Evolutionary conservation across 2,797 vertebrate genomes (phyloP).

Genomic region (Todus mexicanus): DNA sequence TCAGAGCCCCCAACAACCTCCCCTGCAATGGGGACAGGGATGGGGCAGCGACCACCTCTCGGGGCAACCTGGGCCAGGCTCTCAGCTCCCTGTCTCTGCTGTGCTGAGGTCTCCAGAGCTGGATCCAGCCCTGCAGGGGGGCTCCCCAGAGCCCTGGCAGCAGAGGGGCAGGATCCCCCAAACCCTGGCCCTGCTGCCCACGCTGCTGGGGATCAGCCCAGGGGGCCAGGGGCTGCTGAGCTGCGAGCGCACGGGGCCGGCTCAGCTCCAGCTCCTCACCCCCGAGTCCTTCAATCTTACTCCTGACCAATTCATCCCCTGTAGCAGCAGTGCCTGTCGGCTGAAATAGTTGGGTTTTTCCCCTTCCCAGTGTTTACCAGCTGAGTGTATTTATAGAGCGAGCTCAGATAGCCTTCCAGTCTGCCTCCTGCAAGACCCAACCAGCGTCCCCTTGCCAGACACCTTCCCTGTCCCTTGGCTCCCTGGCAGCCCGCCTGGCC

Average conservation of each 20-base stretch:
- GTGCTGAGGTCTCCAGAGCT: too few relatives aligned
- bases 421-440: neutral
- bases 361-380: conserved; percentile 9
- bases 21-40: neutral
- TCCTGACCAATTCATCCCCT: neutral
- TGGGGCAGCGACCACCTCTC: neutral
- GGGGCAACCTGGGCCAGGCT: neutral
- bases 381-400: conserved; percentile 5
- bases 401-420: conserved; percentile 18
- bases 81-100: neutral
- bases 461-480: neutral
- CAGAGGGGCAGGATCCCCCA: too few relatives aligned
- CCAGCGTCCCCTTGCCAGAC: neutral
- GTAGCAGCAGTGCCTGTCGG: conserved; percentile 4
- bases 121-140: too few relatives aligned
- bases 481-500: neutral
- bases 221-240: too few relatives aligned
- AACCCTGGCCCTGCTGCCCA: too few relatives aligned
- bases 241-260: too few relatives aligned
- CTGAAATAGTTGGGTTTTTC: neutral
- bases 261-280: too few relatives aligned
- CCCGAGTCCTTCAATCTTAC: neutral
- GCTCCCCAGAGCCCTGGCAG: too few relatives aligned
- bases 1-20: too few relatives aligned
- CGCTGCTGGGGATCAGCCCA: too few relatives aligned